Base-by-base conservation (phyloP, 1,140 invertebrate genomes). In the Ectropis grisescens region DNA sequence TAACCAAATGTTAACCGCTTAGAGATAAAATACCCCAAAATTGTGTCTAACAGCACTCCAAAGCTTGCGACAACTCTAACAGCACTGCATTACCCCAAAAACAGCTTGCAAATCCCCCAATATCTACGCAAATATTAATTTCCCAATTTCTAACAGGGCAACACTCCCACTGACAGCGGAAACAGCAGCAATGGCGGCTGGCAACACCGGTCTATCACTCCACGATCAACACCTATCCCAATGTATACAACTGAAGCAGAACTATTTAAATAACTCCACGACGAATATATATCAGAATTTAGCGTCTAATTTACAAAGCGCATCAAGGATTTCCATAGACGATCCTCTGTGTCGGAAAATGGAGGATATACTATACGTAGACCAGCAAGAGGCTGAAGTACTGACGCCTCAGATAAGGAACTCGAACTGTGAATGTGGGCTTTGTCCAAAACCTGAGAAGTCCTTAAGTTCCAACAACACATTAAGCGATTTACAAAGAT, bases 111-210 rank as follows among this genome's bases (percentile, higher is more conserved):
- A n/a, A n/a, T n/a, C n/a, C n/a, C n/a, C n/a, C n/a, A n/a, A n/a
- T n/a, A n/a, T n/a, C n/a, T n/a, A n/a, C n/a, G n/a, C n/a, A n/a
- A n/a, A n/a, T n/a, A n/a, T n/a, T n/a, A n/a, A n/a, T n/a, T n/a
- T n/a, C n/a, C n/a, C n/a, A n/a, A 19, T 8, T 53, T 41, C 43
- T 29, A 27, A 41, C 85, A 92, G 91, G 84, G 90, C 91, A 31
- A 92, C 91, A 15, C 83, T 92, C 53, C 91, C 90, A n/a, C 78
- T 92, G 10, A 89, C 90, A 33, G 90, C 90, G 10, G 81, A 82
- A 10, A 80, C 82, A 10, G 61, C 86, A 0, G 47, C 61, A 65
- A 83, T 70, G 79, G 83, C 51, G 72, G 78, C 83, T 55, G 70
- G 55, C 53, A 81, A 64, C 37, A 53, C 60, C 2, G 65, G 47